phyloP scores from a whole-genome alignment of 2,888 invertebrate genomes.

The Rotaria socialis region DNA sequence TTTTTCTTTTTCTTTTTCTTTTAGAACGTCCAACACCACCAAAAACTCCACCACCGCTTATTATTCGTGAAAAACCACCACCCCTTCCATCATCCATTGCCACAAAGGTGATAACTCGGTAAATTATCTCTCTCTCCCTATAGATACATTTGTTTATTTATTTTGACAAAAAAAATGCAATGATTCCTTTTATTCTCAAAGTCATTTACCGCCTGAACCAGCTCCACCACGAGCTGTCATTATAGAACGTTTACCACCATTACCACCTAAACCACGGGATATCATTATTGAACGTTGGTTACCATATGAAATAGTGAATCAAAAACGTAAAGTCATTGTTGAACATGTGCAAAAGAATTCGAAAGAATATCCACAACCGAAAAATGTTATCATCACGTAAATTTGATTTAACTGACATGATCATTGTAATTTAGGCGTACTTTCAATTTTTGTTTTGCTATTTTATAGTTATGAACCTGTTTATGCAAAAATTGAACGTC shows the following conservation, averaged over 20 bases:
- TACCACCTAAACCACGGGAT: slow-evolving; percentile 36
- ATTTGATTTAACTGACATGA: background rate
- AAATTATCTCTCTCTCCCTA: background rate
- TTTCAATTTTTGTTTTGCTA: background rate
- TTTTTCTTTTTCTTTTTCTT: background rate
- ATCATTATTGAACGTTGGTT: slow-evolving; percentile 39
- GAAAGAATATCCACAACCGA: background rate
- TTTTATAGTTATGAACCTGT: slow-evolving; percentile 19
- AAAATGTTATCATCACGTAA: slow-evolving; percentile 18
- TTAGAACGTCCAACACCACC: slow-evolving; percentile 18
- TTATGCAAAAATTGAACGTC: slow-evolving; percentile 7
- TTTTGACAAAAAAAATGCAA: background rate
- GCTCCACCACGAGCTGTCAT: slow-evolving; percentile 22
- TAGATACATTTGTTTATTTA: background rate
- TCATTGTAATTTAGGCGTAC: no score
- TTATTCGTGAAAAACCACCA: slow-evolving; percentile 35
- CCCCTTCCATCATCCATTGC: background rate
- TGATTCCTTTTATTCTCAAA: background rate
- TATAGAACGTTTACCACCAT: slow-evolving; percentile 30
- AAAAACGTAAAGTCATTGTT: slow-evolving; percentile 25
- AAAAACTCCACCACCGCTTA: slow-evolving; percentile 26
- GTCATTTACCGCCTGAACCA: slow-evolving; percentile 22
- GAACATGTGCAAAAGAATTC: background rate
- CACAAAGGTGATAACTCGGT: slow-evolving; percentile 13
- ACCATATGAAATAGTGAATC: slow-evolving; percentile 34